Base-by-base conservation (phyloP, 2,113 vertebrate species). In the Monarcha castaneiventris region DNA sequence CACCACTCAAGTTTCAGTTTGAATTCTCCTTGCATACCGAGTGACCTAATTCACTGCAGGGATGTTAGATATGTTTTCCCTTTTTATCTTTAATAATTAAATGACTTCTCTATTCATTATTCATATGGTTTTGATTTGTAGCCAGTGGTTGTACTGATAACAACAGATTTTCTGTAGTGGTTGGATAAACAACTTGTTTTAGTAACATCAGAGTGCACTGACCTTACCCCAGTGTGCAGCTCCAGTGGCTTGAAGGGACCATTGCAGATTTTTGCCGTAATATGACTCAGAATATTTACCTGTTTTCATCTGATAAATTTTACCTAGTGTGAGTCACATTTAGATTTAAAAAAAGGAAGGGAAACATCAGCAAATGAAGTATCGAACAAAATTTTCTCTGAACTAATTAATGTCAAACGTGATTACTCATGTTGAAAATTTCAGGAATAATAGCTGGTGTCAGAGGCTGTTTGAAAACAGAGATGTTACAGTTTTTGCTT, bases 81-180 rank as follows among this genome's bases (percentile, higher is more conserved):
- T 88, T 94, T 96, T 95, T 78, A 96, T 92, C 76, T 94, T 96
- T 61, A 97, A 96, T 96, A 93, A 96, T 96, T 96, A 93, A 96
- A 71, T 86, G 27, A 76, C 75, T 87, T 94, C 18, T 2, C 51
- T 49, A 93, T 97, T 96, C 81, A 95, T 97, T 97, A 96, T 96
- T 96, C 68, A 94, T 90, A 37, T 49, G 59, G 75, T 84, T 95
- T 93, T 95, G 88, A 95, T 96, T 96, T 91, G 62, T 92, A 90
- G 87, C 79, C 81, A 89, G 88, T 90, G 80, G 78, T 76, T 92
- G 54, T 68, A 91, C 84, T 68, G 54, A 64, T 93, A 95, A 91
- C 80, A 95, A 92, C 68, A 86, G 82, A 80, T 82, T 95, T 96
- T 90, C 78, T 93, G 61, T 92, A 91, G 48, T 55, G 63, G 62